These are phyloP conservation scores for Pediacus dermestoides DNA, from an alignment of 2,888 invertebrate species.

Conservation along the genomic window DNA sequence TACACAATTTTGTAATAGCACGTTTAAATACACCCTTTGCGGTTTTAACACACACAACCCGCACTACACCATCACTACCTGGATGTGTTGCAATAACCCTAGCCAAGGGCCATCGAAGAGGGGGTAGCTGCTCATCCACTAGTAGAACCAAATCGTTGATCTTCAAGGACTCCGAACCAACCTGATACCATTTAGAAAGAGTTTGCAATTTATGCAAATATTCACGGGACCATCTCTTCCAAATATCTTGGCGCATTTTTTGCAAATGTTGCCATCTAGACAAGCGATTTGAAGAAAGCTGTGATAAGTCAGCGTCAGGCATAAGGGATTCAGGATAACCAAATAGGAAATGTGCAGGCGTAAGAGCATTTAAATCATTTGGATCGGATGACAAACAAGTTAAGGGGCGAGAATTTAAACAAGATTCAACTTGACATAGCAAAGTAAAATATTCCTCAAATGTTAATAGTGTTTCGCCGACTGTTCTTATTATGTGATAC, in stretches of 20 bases:
- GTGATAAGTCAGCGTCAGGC: conserved; percentile 16
- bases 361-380: conserved; percentile 17
- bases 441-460: conserved; percentile 32
- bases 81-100: conserved; percentile 7
- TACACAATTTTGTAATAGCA: conserved; percentile 6
- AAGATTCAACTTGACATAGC: conserved; percentile 27
- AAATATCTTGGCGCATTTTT: conserved; percentile 25
- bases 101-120: conserved; percentile 7
- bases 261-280: conserved; percentile 26
- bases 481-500: conserved; percentile 12
- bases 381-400: conserved; percentile 19
- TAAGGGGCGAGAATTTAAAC: conserved; percentile 33
- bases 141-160: conserved; percentile 9
- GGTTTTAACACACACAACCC: conserved; percentile 7
- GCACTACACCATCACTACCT: conserved; percentile 3
- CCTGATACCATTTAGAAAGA: conserved; percentile 18
- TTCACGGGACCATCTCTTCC: conserved; percentile 24
- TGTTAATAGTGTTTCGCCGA: conserved; percentile 22
- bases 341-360: conserved; percentile 22
- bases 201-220: conserved; percentile 28
- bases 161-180: no score
- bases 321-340: conserved; percentile 18
- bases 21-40: conserved; percentile 6
- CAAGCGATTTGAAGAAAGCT: conserved; percentile 16
- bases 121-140: conserved; percentile 1